Evolutionary conservation across 1,140 invertebrate species (phyloP), one percentile per base, ranked within the genome.

Genomic region (Drosophila pectinifera): DNA sequence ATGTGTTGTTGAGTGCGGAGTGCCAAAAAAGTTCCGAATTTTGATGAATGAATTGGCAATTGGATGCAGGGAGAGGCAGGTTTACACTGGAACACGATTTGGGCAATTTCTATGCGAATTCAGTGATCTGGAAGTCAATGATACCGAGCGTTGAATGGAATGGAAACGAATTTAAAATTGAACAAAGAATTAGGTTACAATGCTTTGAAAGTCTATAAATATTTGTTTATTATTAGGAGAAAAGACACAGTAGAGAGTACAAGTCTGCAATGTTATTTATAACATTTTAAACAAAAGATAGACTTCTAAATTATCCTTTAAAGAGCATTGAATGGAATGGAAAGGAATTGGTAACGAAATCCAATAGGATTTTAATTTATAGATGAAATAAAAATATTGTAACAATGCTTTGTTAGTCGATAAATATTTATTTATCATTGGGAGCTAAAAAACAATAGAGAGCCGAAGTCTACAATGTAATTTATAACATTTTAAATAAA

Each of bases 31-130:
- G 57, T 74, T 49, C 4, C 4, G 22, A 75, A 64, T 74, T 74
- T 64, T 55, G 49, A 64, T 74, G 58, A 74, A 74, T 74, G 42
- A 56, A 57, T 69, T 57, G 42, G 34, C 65, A 70, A 72, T 70
- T 72, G 70, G 42, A 34, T 31, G 42, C 13, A 16, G 20, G 14
- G 11, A 14, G 16, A 14, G 2, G 6, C 8, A 6, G 20, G 8
- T 36, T 26, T 13, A 5, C 34, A 31, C 18, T 18, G 24, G 22
- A 10, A 16, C 20, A 11, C 13, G 41, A 65, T 36, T 54, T 53
- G 38, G 16, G 26, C 58, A 1, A 45, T 65, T 46, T 18, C 2
- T 18, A 22, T 11, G 5, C 20, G n/a, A 46, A 24, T 16, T 65
- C 42, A 65, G 16, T 65, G 63, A 48, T 45, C 42, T 28, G 63